Evolutionary conservation across 2,797 vertebrate species (phyloP).

Genomic region (Mergus octosetaceus): DNA sequence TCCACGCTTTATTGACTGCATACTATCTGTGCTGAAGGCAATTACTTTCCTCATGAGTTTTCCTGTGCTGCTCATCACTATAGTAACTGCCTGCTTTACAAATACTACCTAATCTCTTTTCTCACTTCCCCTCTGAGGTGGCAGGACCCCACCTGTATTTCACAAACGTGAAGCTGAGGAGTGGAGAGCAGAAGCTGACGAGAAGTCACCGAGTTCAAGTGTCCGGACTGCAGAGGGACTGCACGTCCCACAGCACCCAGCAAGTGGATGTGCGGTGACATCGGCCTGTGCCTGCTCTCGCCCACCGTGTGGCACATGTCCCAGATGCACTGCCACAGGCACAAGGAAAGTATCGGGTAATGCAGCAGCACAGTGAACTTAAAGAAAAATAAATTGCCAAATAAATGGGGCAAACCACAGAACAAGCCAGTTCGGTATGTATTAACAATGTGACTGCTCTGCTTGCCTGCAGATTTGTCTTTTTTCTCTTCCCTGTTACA

Average conservation of each 20-base stretch:
- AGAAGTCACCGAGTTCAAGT: background rate
- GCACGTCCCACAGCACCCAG: background rate
- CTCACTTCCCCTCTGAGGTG: background rate
- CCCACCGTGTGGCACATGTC: background rate
- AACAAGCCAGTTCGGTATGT: background rate
- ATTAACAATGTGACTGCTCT: background rate
- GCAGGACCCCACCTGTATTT: background rate
- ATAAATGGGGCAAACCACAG: background rate
- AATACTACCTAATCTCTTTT: conserved; percentile 20
- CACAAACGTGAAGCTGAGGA: background rate
- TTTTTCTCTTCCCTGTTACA: background rate
- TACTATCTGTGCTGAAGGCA: background rate
- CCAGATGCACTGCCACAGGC: background rate
- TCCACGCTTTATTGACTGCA: conserved; percentile 24
- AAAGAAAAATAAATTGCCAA: background rate
- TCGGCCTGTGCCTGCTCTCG: background rate
- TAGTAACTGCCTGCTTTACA: conserved; percentile 56
- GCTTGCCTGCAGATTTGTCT: background rate
- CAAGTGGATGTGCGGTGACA: background rate
- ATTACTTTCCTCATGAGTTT: conserved; percentile 48
- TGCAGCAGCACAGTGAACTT: background rate
- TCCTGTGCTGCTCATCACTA: conserved; percentile 40
- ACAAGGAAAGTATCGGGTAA: background rate
- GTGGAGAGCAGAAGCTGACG: background rate
- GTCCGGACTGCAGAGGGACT: background rate